These are phyloP conservation scores for Bubo blakistoni DNA, from an alignment of 2,113 vertebrate species.

Conservation along the genomic window DNA sequence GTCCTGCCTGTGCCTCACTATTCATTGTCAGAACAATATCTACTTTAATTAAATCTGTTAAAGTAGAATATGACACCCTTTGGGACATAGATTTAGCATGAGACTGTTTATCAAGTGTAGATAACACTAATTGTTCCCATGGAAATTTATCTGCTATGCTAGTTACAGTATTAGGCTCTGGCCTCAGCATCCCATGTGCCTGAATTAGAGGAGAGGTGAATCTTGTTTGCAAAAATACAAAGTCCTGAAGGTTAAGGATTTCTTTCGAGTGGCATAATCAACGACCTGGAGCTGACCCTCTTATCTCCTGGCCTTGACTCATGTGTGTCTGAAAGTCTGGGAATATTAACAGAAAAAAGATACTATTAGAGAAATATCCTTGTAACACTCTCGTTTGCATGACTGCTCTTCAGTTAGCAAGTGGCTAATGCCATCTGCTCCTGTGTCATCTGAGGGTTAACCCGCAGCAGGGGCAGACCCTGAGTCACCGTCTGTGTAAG, in stretches of 20 bases:
- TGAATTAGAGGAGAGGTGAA: constrained; percentile 44
- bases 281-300: background rate
- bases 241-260: constrained; percentile 31
- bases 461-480: background rate
- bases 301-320: constrained; percentile 5
- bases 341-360: constrained; percentile 8
- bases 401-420: constrained; percentile 2
- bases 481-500: background rate
- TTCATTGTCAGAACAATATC: constrained; percentile 58
- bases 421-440: constrained; percentile 34
- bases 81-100: constrained; percentile 69
- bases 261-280: background rate
- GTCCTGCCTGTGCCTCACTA: background rate
- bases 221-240: constrained; percentile 41
- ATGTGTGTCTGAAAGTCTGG: background rate
- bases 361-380: background rate
- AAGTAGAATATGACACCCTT: constrained; percentile 68
- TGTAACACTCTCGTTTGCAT: background rate
- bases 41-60: constrained; percentile 70
- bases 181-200: constrained; percentile 35
- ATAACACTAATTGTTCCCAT: constrained; percentile 74
- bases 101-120: constrained; percentile 73
- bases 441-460: constrained; percentile 11
- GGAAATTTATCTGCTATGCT: constrained; percentile 64
- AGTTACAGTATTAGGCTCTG: constrained; percentile 53